These are phyloP conservation scores for Cheilosia vulpina DNA, from an alignment of 2,888 invertebrate species.

Conservation along the genomic window DNA sequence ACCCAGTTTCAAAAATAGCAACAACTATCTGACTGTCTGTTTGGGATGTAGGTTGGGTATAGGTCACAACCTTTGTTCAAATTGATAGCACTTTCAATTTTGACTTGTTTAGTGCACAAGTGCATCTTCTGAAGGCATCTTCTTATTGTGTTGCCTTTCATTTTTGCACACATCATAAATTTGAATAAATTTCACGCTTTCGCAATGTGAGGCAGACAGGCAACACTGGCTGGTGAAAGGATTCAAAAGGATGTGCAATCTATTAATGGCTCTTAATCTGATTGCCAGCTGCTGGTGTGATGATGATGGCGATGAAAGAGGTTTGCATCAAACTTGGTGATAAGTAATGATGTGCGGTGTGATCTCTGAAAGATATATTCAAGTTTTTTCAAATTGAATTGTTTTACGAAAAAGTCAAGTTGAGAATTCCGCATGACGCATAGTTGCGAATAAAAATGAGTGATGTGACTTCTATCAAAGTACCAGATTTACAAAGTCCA, in stretches of 20 bases:
- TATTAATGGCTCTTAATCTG: conserved; percentile 48
- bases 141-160: neutral
- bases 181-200: conserved; percentile 45
- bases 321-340: conserved; percentile 19
- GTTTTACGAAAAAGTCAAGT: no score
- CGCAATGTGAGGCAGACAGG: neutral
- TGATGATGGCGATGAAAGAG: neutral
- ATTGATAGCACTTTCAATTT: neutral
- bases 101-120: neutral
- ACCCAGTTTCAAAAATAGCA: conserved; percentile 44
- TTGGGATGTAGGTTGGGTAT: neutral
- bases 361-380: neutral
- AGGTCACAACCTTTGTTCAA: conserved; percentile 32
- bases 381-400: conserved; percentile 10
- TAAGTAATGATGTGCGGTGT: conserved; percentile 36
- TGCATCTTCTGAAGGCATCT: neutral
- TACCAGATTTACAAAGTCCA: no score
- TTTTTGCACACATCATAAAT: conserved; percentile 21
- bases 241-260: conserved; percentile 30
- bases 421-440: no score
- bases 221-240: conserved; percentile 7
- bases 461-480: no score
- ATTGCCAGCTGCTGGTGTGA: conserved; percentile 48
- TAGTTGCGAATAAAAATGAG: no score
- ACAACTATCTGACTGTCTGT: conserved; percentile 23